Percentiles rank a stretch among this genome's conserved stretches.
Evolutionary conservation across 2,888 invertebrate species (phyloP).

Genomic region (Pollenia amentaria): DNA sequence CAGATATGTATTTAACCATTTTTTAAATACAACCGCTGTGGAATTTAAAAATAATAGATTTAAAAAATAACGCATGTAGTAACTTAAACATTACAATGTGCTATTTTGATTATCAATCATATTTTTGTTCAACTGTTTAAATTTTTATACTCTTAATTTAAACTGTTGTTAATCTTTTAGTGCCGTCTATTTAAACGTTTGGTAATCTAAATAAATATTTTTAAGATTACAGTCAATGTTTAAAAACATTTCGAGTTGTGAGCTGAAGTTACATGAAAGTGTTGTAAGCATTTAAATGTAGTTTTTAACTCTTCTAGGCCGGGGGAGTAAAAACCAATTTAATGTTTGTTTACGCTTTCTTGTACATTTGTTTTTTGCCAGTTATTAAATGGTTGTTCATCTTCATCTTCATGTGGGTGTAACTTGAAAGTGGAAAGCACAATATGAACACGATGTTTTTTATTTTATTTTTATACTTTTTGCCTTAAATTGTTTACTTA

Average conservation of each 20-base stretch:
- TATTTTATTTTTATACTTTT: slow-evolving; percentile 12
- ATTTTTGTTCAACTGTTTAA: not conserved
- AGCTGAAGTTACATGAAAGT: slow-evolving; percentile 5
- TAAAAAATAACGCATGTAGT: too few species aligned
- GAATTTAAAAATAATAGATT: too few species aligned
- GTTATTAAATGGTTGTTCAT: slow-evolving; percentile 60
- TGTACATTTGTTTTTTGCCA: slow-evolving; percentile 37
- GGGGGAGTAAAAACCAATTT: slow-evolving; percentile 67
- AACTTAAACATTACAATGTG: too few species aligned
- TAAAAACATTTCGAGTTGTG: not conserved
- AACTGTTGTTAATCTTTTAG: too few species aligned
- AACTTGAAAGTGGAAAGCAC: slow-evolving; percentile 43
- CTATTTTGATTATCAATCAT: not conserved
- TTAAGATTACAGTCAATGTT: not conserved
- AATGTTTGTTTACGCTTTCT: slow-evolving; percentile 45
- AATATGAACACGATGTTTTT: slow-evolving; percentile 56
- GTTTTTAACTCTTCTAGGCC: slow-evolving; percentile 17
- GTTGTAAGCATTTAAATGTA: slow-evolving; percentile 18
- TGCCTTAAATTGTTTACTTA: slow-evolving; percentile 43
- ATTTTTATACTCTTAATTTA: not conserved
- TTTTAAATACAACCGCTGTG: too few species aligned
- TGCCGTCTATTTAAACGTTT: not conserved
- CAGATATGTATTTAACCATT: too few species aligned
- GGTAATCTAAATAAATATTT: slow-evolving; percentile 1
- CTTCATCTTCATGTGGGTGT: slow-evolving; percentile 59